Conservation (phyloP, 53 echinoderm and acorn worm species). For the Stichopus horrens region DNA sequence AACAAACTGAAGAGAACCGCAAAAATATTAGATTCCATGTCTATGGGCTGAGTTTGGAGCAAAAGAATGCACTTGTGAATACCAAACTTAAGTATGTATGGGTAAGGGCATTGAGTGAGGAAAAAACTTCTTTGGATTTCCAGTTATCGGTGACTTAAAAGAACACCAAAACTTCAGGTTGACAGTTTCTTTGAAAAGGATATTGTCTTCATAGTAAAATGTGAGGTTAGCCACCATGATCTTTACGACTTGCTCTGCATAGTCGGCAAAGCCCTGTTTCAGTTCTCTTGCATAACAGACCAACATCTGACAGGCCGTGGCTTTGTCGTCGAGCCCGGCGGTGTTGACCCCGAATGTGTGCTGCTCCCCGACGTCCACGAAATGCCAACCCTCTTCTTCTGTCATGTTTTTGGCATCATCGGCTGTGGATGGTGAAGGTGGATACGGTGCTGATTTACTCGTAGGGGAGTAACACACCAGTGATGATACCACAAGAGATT, state of each 20-base stretch:
- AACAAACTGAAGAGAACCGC: too few relatives aligned
- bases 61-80: too few relatives aligned
- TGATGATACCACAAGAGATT: too few relatives aligned
- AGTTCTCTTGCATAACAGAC: conserved; percentile 94
- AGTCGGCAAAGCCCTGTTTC: conserved; percentile 88
- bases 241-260: conserved; percentile 86
- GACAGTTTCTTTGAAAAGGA: conserved; percentile 63
- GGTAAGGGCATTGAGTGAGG: too few relatives aligned
- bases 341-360: conserved; percentile 98
- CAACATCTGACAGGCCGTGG: conserved; percentile 98
- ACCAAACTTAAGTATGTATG: too few relatives aligned
- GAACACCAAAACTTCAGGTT: background rate
- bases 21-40: too few relatives aligned
- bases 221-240: conserved; percentile 97
- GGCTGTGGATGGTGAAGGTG: conserved; percentile 50
- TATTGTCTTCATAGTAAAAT: conserved; percentile 99
- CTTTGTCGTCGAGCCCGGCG: conserved; percentile 92
- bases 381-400: conserved; percentile 98
- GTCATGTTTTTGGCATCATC: conserved; percentile 90
- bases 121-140: background rate
- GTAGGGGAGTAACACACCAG: too few relatives aligned
- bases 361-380: conserved; percentile 95
- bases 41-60: too few relatives aligned
- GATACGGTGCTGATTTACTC: too few relatives aligned
- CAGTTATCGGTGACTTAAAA: background rate